phyloP scores from a whole-genome alignment of 2,113 vertebrate species.

The Petroica traversi region DNA sequence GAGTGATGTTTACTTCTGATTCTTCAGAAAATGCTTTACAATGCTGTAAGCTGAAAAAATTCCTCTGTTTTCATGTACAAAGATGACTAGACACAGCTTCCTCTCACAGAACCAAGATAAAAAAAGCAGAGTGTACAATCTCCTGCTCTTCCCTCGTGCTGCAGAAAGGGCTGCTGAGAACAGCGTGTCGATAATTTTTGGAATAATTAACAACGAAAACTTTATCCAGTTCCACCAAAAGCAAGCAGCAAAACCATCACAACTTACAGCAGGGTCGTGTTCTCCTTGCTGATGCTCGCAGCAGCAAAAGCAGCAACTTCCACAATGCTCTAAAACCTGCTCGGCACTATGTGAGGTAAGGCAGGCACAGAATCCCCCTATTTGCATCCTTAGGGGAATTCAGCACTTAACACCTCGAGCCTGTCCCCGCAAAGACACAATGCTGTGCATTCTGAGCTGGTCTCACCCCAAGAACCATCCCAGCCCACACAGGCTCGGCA shows the following conservation, averaged over 20 bases:
- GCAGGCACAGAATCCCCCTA: neutral
- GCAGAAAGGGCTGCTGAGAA: neutral
- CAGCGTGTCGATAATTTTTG: neutral
- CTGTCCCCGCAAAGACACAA: neutral
- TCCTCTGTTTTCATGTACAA: neutral
- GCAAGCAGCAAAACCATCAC: neutral
- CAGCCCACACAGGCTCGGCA: fast-evolving
- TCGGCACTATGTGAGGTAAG: neutral
- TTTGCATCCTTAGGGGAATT: neutral
- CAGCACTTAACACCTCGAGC: neutral
- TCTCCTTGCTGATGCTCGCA: neutral
- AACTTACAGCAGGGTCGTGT: neutral
- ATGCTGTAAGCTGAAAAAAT: neutral
- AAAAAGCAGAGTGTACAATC: neutral
- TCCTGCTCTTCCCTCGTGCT: neutral
- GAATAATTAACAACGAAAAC: neutral
- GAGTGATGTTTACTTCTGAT: neutral
- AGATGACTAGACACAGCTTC: neutral
- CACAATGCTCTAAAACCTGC: neutral
- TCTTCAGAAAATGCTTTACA: neutral
- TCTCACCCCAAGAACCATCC: neutral
- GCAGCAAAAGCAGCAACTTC: neutral
- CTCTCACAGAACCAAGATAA: neutral
- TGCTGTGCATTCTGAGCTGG: neutral
- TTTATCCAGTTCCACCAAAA: neutral